phyloP scores from a whole-genome alignment of 2,113 vertebrate genomes.

The Microtus montanus region DNA sequence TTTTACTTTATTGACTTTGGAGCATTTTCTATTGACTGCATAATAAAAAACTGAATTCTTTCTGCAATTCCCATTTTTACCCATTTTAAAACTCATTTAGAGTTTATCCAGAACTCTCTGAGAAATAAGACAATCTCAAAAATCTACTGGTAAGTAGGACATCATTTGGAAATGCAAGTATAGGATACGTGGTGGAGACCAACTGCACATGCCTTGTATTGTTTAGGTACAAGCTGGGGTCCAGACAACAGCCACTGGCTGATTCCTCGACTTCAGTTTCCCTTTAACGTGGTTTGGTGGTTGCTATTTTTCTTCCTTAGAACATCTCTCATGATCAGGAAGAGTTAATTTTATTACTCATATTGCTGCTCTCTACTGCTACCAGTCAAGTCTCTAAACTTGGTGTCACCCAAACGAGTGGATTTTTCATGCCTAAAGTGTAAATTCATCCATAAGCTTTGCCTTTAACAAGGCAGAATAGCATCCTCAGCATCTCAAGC shows the following conservation, averaged over 20 bases:
- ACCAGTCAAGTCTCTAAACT: not conserved
- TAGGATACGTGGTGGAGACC: not conserved
- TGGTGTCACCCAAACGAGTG: not conserved
- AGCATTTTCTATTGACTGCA: not conserved
- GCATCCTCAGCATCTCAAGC: not conserved
- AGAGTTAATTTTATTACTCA: not conserved
- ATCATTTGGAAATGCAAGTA: not conserved
- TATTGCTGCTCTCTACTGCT: not conserved
- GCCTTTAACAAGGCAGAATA: not conserved
- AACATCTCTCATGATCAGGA: not conserved
- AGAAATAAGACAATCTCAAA: not conserved
- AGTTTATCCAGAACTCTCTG: not conserved
- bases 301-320: not conserved
- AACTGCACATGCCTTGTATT: not conserved
- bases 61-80: not conserved
- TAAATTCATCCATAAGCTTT: not conserved
- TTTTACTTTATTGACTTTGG: not conserved
- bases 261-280: not conserved
- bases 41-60: not conserved
- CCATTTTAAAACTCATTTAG: not conserved
- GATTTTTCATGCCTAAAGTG: not conserved
- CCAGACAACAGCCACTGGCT: not conserved
- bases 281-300: not conserved
- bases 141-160: not conserved
- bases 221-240: not conserved